A percentile compares a stretch with the other conserved stretches of the same genome.
Conservation (phyloP, 2,797 vertebrate species). For the Semotilus atromaculatus region DNA sequence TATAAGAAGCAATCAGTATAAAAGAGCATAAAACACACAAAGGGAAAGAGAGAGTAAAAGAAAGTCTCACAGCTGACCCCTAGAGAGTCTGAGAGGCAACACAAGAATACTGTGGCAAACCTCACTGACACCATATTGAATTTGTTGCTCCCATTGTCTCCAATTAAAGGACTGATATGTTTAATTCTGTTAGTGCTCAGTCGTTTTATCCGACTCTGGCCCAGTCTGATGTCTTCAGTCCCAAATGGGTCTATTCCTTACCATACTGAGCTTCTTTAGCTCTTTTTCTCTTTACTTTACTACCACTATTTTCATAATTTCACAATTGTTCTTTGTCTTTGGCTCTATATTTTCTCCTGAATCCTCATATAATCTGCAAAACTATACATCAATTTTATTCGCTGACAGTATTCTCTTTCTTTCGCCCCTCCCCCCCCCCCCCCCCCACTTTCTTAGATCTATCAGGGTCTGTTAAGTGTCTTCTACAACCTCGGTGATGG, state of each 20-base stretch:
- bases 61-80: slow-evolving; percentile 13
- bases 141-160: slow-evolving; percentile 55
- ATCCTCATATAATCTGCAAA: neutral
- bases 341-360: neutral
- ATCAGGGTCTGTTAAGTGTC: slow-evolving; percentile 81
- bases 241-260: slow-evolving; percentile 27
- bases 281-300: slow-evolving; percentile 8
- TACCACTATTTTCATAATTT: slow-evolving; percentile 27
- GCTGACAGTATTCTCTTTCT: neutral
- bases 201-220: slow-evolving; percentile 50
- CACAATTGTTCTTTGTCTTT: neutral
- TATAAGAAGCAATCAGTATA: slow-evolving; percentile 3
- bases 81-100: slow-evolving; percentile 34
- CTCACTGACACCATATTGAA: slow-evolving; percentile 55
- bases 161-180: slow-evolving; percentile 60
- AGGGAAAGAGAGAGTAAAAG: slow-evolving; percentile 6
- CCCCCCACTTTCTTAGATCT: slow-evolving; percentile 70
- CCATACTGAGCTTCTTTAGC: neutral
- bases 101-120: slow-evolving; percentile 33
- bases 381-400: neutral
- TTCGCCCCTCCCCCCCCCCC: no score
- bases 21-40: slow-evolving; percentile 19
- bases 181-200: slow-evolving; percentile 58
- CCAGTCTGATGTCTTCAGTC: slow-evolving; percentile 47
- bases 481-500: slow-evolving; percentile 89